These are phyloP conservation scores for Gila robusta DNA, from an alignment of 2,797 vertebrate species.

Conservation along the genomic window DNA sequence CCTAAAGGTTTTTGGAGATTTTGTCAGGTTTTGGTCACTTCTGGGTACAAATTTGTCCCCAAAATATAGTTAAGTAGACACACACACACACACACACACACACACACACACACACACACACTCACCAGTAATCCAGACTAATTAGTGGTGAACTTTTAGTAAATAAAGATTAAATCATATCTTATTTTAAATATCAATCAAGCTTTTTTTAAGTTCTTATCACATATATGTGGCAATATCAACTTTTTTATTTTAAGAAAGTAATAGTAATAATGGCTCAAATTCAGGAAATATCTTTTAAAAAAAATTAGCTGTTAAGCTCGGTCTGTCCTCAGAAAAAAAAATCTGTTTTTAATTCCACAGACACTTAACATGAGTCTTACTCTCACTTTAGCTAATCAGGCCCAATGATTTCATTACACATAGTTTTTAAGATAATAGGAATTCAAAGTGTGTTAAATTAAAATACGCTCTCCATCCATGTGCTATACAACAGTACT, in stretches of 20 bases:
- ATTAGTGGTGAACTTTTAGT: background rate
- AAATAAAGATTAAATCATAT: background rate
- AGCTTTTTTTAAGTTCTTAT: background rate
- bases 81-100: no score
- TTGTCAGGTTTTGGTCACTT: no score
- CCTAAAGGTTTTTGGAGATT: no score
- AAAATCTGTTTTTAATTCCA: conserved; percentile 71
- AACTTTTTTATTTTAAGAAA: background rate
- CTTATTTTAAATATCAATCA: background rate
- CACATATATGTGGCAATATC: background rate
- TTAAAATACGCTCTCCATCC: conserved; percentile 69
- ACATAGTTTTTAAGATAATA: conserved; percentile 82
- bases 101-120: no score
- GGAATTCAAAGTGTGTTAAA: conserved; percentile 79
- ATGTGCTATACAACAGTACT: conserved; percentile 49
- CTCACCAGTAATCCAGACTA: background rate
- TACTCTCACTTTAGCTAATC: conserved; percentile 75
- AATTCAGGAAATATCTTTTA: conserved; percentile 6
- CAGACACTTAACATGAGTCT: conserved; percentile 74
- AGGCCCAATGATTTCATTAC: conserved; percentile 79
- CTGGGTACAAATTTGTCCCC: no score
- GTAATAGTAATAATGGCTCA: background rate
- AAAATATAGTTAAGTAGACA: no score
- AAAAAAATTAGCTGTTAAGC: conserved; percentile 22
- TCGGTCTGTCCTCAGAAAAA: conserved; percentile 19